Base-by-base conservation (phyloP, 2,113 vertebrate species). In the Myxocyprinus asiaticus region DNA sequence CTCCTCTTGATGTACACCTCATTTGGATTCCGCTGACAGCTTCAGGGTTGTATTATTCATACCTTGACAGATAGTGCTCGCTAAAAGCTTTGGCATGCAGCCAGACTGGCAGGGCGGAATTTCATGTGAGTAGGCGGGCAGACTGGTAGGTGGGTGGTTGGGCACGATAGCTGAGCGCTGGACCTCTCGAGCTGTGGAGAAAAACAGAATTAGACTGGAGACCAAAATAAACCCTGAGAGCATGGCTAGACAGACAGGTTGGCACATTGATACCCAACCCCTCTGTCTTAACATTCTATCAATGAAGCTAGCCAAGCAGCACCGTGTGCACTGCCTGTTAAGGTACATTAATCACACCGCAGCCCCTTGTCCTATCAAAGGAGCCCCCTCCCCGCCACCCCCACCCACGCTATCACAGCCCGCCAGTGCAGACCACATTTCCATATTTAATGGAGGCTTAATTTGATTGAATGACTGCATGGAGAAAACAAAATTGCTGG, bases 11-110 rank as follows among this genome's bases (percentile, higher is more conserved):
- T 94, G 94, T 93, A 93, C 90, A 95, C 94, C 95, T 98, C 96
- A 96, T 98, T 97, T 95, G 95, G 95, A 97, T 97, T 96, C 96
- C 93, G 94, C 95, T 93, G 89, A 89, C 95, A 95, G 96, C 96
- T 96, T 93, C 89, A 89, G 93, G 95, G 94, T 94, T 97, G 95
- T 95, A 96, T 99, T 97, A 98, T 98, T 97, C 96, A 98, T 98
- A 94, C 92, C 94, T 95, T 96, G 95, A 97, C 96, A 96, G 96
- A 95, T 96, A 96, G 95, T 94, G 91, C 96, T 95, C 95, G 95
- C 95, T 97, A 95, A 97, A 97, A 97, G 96, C 95, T 90, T 94
- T 98, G 97, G 96, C 96, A 94, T 85, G 81, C 89, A 90, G 96
- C 96, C 98, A 98, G 92, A 92, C 95, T 91, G 91, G 95, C 94